These are phyloP conservation scores for Polydrusus cervinus DNA, from an alignment of 2,888 invertebrate genomes.

Conservation along the genomic window DNA sequence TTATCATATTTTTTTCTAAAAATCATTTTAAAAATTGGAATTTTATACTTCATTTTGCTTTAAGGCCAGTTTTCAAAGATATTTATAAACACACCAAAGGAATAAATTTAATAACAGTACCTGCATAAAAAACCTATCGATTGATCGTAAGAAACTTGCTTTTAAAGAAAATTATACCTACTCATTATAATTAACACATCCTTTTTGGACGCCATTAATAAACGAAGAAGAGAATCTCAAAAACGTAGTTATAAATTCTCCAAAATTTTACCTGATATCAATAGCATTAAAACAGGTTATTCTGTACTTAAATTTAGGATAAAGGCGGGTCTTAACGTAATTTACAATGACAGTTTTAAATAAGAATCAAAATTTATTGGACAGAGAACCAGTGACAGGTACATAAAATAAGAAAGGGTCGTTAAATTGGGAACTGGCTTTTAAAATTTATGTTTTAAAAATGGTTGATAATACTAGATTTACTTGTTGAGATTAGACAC, in stretches of 20 bases:
- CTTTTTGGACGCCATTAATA: conserved; percentile 7
- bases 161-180: too few species aligned
- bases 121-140: too few species aligned
- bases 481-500: not conserved
- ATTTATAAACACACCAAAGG: too few species aligned
- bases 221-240: not conserved
- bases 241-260: not conserved
- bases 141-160: too few species aligned
- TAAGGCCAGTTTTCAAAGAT: too few species aligned
- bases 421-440: conserved; percentile 40
- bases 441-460: conserved; percentile 32
- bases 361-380: conserved; percentile 47
- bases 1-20: too few species aligned
- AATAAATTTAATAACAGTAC: too few species aligned
- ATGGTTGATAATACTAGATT: conserved; percentile 9
- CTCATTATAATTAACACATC: not conserved
- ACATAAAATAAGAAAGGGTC: conserved; percentile 38
- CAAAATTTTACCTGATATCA: conserved; percentile 17
- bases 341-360: conserved; percentile 47
- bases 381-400: conserved; percentile 44
- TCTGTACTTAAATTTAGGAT: conserved; percentile 12
- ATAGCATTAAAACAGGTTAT: conserved; percentile 21
- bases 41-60: too few species aligned
- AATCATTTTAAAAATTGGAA: too few species aligned
- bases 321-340: conserved; percentile 44